Base-by-base conservation (phyloP, 2,797 vertebrate species). In the Hafferia zeledoni region DNA sequence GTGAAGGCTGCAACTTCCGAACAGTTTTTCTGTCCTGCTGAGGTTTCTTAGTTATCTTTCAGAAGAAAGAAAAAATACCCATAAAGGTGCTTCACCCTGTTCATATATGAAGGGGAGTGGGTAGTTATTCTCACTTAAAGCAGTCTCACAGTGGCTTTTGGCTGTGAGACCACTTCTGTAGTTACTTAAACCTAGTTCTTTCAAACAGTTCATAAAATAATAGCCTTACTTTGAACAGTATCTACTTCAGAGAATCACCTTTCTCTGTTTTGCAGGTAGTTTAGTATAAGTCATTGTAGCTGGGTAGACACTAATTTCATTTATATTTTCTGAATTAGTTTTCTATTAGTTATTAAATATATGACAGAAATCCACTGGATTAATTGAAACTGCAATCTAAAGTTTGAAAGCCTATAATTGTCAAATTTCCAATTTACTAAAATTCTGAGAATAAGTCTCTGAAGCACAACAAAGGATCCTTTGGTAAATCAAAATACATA, bases 281-380 rank as follows among this genome's bases (percentile, higher is more conserved):
- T 85, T 80, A 49, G 14, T 50, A 4, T 44, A 68, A 56, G 14
- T 69, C 31, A 50, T 79, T 57, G 55, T 77, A 67, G 49, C 10
- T n/a, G 24, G 17, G 15, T 46, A 56, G 87, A 50, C 14, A 24
- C 28, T 68, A 24, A 76, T 92, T 91, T 84, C 7, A 53, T 71
- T 69, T 74, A n/a, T 9, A 6, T 88, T 71, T 93, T 80, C 64
- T 74, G 72, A 89, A 87, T 83, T 59, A 50, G 27, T 90, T 97
- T 84, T 50, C 59, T 76, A 23, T 52, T 77, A 90, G 65, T 85
- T 70, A 11, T 50, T 79, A 85, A 59, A 57, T 52, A 20, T 33
- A 30, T n/a, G 35, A 69, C 41, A 43, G 9, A 94, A 92, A 71
- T 60, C 53, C 15, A 28, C 6, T 41, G 27, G 41, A 72, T 87